Evolutionary conservation across 2,888 invertebrate genomes (phyloP), one percentile per base, ranked within the genome.

Genomic region (Harpalus rufipes): DNA sequence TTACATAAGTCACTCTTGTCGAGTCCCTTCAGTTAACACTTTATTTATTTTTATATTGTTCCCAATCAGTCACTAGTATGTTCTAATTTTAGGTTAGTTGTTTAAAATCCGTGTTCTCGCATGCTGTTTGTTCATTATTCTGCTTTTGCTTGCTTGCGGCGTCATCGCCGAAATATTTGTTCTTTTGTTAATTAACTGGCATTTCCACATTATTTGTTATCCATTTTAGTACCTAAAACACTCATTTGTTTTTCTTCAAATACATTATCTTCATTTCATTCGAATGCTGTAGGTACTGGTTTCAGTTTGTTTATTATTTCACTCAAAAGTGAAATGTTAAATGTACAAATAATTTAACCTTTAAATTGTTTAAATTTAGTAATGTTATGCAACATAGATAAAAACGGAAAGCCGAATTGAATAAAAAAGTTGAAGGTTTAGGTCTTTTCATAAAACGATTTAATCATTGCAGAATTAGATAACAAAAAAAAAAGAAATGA

Each of bases 131-230:
- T 44, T 72, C 72, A 72, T 72, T 41, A 72, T 41, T 39, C 10
- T 18, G 25, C 32, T 72, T 72, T 25, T 18, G 56, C 25, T 65
- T 25, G 63, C 16, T 7, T 25, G 44, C 72, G 44, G 72, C 39
- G n/a, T 72, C 68, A 74, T 74, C 74, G 44, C 74, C 44, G 51
- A 74, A 74, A 74, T 51, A 74, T 74, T 72, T 72, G n/a, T 72
- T 72, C 63, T 21, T 63, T 65, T 65, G 65, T 65, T 65, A 65
- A 65, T 65, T 65, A 65, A 25, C 25, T 65, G 39, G 14, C 39
- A 68, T 68, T 68, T 68, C 39, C 32, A 68, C 39, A 68, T 68
- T 68, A 68, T 68, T 68, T 65, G 65, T 65, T 65, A 65, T 65
- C 65, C 65, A 65, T 65, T 65, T 32, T 65, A 65, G 32, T 32